Conservation (phyloP, 2,888 invertebrate genomes). For the Diaprepes abbreviatus region DNA sequence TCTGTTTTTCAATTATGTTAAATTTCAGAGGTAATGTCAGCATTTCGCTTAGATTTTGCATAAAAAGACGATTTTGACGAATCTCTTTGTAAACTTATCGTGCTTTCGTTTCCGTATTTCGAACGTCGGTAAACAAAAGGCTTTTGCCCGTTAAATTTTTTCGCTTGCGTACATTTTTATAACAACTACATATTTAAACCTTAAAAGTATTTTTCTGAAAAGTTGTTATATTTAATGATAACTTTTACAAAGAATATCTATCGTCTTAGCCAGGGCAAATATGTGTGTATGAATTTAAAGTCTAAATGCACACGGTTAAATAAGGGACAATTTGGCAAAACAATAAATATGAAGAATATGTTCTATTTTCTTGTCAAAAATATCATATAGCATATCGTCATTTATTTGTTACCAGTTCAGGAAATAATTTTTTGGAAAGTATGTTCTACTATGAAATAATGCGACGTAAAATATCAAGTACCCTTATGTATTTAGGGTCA, state of each 20-base stretch:
- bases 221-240: not conserved
- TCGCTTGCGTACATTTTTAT: conserved; percentile 33
- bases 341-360: too few relatives aligned
- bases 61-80: conserved; percentile 6
- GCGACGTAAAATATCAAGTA: too few relatives aligned
- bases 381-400: too few relatives aligned
- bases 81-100: conserved; percentile 14
- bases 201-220: not conserved
- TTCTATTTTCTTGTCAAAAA: too few relatives aligned
- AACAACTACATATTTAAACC: conserved; percentile 9
- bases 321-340: too few relatives aligned
- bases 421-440: too few relatives aligned
- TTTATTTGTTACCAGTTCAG: too few relatives aligned
- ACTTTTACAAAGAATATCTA: not conserved
- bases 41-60: conserved; percentile 20
- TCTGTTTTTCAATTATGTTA: conserved; percentile 3
- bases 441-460: too few relatives aligned
- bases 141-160: conserved; percentile 32
- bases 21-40: not conserved
- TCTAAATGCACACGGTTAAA: too few relatives aligned
- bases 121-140: conserved; percentile 21
- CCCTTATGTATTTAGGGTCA: too few relatives aligned
- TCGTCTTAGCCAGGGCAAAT: too few relatives aligned
- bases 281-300: too few relatives aligned
- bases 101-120: conserved; percentile 7